Evolutionary conservation across 1,140 invertebrate genomes (phyloP).

Genomic region (Cecropterus lyciades): DNA sequence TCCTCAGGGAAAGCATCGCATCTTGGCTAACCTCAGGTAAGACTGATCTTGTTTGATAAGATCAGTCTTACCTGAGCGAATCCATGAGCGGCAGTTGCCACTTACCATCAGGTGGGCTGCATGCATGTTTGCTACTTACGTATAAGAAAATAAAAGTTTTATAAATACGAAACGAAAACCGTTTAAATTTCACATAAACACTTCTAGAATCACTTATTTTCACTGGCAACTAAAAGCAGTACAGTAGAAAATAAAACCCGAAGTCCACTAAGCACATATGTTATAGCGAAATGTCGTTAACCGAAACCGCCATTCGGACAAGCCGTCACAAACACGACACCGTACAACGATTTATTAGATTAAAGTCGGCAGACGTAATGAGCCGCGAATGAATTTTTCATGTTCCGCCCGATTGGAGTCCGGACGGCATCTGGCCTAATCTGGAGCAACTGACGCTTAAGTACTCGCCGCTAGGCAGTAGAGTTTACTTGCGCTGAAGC

Average conservation of each 20-base stretch:
- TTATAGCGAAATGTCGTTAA: constrained; percentile 28
- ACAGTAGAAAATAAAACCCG: not conserved
- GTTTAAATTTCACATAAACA: no score
- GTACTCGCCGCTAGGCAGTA: constrained; percentile 28
- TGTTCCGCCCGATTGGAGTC: constrained; percentile 46
- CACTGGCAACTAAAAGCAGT: no score
- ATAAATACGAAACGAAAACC: no score
- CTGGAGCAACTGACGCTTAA: constrained; percentile 33
- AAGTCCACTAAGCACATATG: constrained; percentile 15
- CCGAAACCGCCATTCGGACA: constrained; percentile 35
- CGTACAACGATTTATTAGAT: constrained; percentile 51
- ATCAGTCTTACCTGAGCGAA: no score
- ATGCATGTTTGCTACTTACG: no score
- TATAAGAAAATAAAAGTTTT: no score
- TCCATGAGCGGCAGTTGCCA: no score
- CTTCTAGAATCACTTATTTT: no score
- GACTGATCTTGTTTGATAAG: no score
- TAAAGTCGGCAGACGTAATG: constrained; percentile 45
- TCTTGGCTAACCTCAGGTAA: no score
- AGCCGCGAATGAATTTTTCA: constrained; percentile 50
- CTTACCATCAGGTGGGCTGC: no score
- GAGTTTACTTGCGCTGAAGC: constrained; percentile 14
- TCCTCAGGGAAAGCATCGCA: no score
- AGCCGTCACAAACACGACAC: constrained; percentile 37
- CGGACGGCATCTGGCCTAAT: constrained; percentile 29